Evolutionary conservation across 2,797 vertebrate species (phyloP), one percentile per base, ranked within the genome.

Genomic region (Cyprinodon diabolis): DNA sequence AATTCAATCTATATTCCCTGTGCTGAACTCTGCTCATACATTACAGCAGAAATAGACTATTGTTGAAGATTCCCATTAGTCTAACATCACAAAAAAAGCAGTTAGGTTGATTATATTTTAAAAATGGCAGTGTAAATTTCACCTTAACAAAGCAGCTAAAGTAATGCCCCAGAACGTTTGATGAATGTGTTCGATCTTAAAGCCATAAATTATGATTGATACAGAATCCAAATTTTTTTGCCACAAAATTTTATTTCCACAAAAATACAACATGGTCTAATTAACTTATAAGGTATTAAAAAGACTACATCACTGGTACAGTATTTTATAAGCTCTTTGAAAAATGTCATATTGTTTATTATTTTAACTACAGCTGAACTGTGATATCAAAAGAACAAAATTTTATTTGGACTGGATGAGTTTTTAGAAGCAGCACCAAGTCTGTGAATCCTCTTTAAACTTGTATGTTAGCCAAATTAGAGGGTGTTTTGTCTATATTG

Each of bases 141-240:
- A 76, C 71, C 48, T 70, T 21, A 68, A 40, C 55, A 60, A 74
- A 51, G 67, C 65, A 77, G 25, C 77, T 68, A 66, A 71, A 81
- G 70, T 3, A 17, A 89, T 57, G 66, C 78, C 54, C 55, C 76
- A 75, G 71, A 66, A 65, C 70, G 70, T 80, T 76, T 21, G 75
- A 88, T 81, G 87, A 83, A 79, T 84, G 78, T 82, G 78, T 86
- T 83, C 68, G 51, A 58, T 69, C 81, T 77, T 86, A 85, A 90
- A 89, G 77, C 84, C 86, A 78, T 84, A 81, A 89, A 77, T 25
- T 40, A 63, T 51, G 52, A 56, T 81, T 91, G 86, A 91, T 90
- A 75, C 68, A 71, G 66, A 84, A 86, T 87, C 75, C 71, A 75
- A 85, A 60, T 80, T 85, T 13, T 75, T 69, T 23, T 69, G 47